Evolutionary conservation across 2,113 vertebrate genomes (phyloP), one percentile per base, ranked within the genome.

Genomic region (Cryptomyrus ogoouensis): DNA sequence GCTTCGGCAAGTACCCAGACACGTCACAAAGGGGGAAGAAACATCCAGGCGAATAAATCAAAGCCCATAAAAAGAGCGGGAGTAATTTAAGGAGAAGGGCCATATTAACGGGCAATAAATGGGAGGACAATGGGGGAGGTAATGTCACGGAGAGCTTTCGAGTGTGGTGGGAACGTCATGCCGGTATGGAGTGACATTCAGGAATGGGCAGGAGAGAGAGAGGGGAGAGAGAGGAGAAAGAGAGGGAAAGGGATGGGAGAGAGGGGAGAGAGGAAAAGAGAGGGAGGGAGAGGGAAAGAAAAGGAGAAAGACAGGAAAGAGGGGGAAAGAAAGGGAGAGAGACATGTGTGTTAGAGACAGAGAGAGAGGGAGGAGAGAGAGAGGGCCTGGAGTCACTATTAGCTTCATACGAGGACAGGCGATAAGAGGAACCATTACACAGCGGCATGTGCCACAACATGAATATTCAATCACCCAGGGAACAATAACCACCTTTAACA

Each of bases 81-180:
- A 74, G 88, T 83, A 31, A 83, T 52, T 52, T 21, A 74, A 89
- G 27, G 27, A 89, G 31, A 89, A 74, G 35, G 74, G 66, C 77
- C 77, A 15, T 24, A 42, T 83, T 83, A 83, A 44, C 12, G 77
- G 77, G 77, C 47, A 50, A 49, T 87, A 87, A 87, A 87, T 56
- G 44, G 5, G 49, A 35, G 49, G 85, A 87, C 50, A 87, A 56
- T 87, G 5, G 47, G 84, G 85, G 50, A 35, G 35, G 85, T 50
- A 31, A 85, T 47, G 83, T n/a, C 21, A 85, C 0, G 47, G 24
- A 15, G 83, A 85, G 83, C 70, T 4, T 39, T n/a, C 7, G 83
- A 84, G 83, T 44, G 39, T 19, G 83, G 83, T 85, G 24, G 21
- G 80, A 27, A 4, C 27, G 62, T 31, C 53, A 58, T 58, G 53